Conservation (phyloP, 1,140 invertebrate genomes). For the Saccostrea echinata region DNA sequence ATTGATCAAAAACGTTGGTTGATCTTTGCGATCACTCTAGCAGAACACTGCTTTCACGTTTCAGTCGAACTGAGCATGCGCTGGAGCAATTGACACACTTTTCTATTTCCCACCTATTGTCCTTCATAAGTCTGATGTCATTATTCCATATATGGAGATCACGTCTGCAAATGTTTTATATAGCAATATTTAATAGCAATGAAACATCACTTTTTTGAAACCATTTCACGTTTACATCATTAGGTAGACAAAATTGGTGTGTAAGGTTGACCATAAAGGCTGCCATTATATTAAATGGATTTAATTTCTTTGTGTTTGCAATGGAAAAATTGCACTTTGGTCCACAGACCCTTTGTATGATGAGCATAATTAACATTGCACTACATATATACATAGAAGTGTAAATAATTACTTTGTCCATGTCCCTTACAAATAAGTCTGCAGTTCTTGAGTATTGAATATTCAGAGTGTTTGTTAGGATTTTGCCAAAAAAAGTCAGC, state of each 20-base stretch:
- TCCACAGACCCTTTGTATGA: not conserved
- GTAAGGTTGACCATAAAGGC: conserved; percentile 18
- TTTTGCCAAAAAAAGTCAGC: not conserved
- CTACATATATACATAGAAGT: conserved; percentile 12
- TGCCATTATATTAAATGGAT: conserved; percentile 24
- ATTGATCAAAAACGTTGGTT: conserved; percentile 55
- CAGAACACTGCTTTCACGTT: conserved; percentile 57
- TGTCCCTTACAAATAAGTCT: not conserved
- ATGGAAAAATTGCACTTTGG: conserved; percentile 11
- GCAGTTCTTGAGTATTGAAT: too few species aligned
- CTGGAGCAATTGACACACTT: conserved; percentile 34
- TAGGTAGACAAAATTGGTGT: conserved; percentile 14
- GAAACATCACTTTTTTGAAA: conserved; percentile 44
- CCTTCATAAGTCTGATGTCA: conserved; percentile 29
- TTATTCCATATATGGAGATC: conserved; percentile 42
- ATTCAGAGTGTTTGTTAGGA: not conserved
- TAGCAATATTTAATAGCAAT: conserved; percentile 41
- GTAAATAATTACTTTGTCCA: not conserved
- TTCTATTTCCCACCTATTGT: conserved; percentile 24
- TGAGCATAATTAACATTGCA: not conserved
- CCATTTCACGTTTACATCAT: conserved; percentile 34
- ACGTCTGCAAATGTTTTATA: conserved; percentile 39
- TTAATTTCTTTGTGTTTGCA: conserved; percentile 27
- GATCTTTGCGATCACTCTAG: conserved; percentile 48
- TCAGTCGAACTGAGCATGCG: conserved; percentile 56